Evolutionary conservation across 2,797 vertebrate species (phyloP).

Genomic region (Notolabrus celidotus): DNA sequence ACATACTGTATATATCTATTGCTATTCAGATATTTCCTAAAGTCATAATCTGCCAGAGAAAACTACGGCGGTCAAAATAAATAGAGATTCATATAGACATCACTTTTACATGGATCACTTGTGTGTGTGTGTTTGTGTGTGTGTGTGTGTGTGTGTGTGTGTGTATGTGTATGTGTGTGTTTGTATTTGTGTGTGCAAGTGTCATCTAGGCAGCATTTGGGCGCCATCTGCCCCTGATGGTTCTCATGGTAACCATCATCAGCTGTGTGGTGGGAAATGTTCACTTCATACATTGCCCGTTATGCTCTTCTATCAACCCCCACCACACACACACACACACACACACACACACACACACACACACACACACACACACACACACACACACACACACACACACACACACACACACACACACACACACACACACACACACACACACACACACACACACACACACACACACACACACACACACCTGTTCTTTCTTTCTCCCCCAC

Average conservation of each 20-base stretch:
- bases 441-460: slow-evolving; percentile 14
- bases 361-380: slow-evolving; percentile 13
- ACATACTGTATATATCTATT: no score
- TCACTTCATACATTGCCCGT: slow-evolving; percentile 50
- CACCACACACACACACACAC: slow-evolving; percentile 14
- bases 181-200: slow-evolving; percentile 9
- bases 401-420: slow-evolving; percentile 9
- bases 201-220: slow-evolving; percentile 58
- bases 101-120: no score
- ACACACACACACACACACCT: slow-evolving; percentile 14
- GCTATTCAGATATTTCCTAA: no score
- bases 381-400: slow-evolving; percentile 13
- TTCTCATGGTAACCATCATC: slow-evolving; percentile 70
- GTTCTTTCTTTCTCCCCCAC: not conserved
- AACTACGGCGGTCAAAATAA: no score
- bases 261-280: slow-evolving; percentile 67
- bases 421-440: slow-evolving; percentile 13
- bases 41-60: no score
- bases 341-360: slow-evolving; percentile 12
- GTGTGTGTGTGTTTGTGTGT: not conserved
- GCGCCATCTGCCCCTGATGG: slow-evolving; percentile 76
- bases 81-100: no score
- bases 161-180: not conserved
- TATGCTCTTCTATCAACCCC: slow-evolving; percentile 18
- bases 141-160: not conserved